Evolutionary conservation across 92 coral and sea anemone species (phyloP).

Genomic region (Umimayanthus kanabou): DNA sequence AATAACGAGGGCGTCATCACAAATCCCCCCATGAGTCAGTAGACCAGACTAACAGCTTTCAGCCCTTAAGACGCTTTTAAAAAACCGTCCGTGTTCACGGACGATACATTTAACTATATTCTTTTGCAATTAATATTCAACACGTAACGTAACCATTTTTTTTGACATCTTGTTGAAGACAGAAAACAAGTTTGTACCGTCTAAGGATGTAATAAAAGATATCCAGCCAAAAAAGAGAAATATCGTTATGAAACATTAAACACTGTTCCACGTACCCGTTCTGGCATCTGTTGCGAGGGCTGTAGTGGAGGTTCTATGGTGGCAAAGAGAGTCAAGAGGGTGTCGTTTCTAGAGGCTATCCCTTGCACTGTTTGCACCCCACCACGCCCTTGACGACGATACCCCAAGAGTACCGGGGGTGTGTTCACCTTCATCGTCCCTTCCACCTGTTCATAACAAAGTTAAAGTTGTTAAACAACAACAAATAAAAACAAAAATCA

Average conservation of each 20-base stretch:
- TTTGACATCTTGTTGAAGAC: background rate
- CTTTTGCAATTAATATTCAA: too few relatives aligned
- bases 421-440: conserved; percentile 92
- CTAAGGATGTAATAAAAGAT: background rate
- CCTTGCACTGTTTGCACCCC: conserved; percentile 69
- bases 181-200: background rate
- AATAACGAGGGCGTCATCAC: too few relatives aligned
- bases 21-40: too few relatives aligned
- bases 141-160: too few relatives aligned
- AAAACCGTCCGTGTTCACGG: too few relatives aligned
- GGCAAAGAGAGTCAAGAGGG: conserved; percentile 83
- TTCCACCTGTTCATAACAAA: conserved; percentile 70
- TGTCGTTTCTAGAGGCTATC: conserved; percentile 79
- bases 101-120: too few relatives aligned
- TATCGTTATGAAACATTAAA: too few relatives aligned
- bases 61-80: too few relatives aligned
- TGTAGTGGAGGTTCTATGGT: conserved; percentile 97
- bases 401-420: conserved; percentile 96
- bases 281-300: conserved; percentile 98
- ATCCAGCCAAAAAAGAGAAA: background rate
- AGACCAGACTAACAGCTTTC: too few relatives aligned
- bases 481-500: too few relatives aligned
- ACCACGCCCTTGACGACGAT: conserved; percentile 78
- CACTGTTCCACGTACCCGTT: conserved; percentile 59
- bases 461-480: background rate